These are phyloP conservation scores for Luscinia luscinia DNA, from an alignment of 2,797 vertebrate species.

Conservation along the genomic window DNA sequence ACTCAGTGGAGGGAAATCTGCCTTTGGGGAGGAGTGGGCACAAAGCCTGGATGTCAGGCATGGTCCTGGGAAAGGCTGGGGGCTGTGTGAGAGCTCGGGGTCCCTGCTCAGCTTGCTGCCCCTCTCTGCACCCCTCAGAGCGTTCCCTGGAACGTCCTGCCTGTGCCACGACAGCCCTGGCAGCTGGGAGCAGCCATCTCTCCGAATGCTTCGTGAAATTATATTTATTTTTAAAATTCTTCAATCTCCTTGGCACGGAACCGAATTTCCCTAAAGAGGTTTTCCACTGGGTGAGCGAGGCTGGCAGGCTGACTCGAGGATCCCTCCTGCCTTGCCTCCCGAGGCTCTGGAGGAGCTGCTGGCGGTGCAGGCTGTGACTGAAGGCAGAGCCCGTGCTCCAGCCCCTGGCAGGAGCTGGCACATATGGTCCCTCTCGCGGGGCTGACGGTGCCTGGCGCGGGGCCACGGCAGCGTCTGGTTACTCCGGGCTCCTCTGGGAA, in stretches of 20 bases:
- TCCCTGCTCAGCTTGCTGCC: background rate
- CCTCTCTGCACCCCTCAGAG: background rate
- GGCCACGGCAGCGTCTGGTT: background rate
- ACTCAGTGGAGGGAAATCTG: background rate
- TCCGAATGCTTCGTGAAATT: background rate
- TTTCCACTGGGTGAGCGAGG: slow-evolving; percentile 20
- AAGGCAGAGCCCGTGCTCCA: background rate
- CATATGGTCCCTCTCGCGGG: slow-evolving; percentile 16
- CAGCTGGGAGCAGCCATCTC: background rate
- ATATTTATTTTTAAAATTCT: slow-evolving; percentile 12
- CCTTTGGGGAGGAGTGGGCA: background rate
- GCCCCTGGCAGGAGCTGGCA: background rate
- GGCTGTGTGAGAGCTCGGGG: background rate
- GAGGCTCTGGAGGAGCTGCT: slow-evolving; percentile 3
- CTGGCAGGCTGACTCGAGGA: slow-evolving; percentile 15
- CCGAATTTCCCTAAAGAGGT: slow-evolving; percentile 32
- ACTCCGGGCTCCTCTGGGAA: background rate
- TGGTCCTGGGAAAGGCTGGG: background rate
- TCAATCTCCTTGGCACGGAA: slow-evolving; percentile 47
- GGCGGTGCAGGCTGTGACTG: background rate
- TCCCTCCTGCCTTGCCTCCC: slow-evolving; percentile 24
- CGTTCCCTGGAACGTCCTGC: background rate
- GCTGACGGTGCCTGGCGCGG: background rate
- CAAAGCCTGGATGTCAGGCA: background rate
- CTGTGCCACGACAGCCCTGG: background rate